A percentile compares a stretch with the other conserved stretches of the same genome.
Conservation (phyloP, 1,140 invertebrate species). For the Drosophila kanapiae region DNA sequence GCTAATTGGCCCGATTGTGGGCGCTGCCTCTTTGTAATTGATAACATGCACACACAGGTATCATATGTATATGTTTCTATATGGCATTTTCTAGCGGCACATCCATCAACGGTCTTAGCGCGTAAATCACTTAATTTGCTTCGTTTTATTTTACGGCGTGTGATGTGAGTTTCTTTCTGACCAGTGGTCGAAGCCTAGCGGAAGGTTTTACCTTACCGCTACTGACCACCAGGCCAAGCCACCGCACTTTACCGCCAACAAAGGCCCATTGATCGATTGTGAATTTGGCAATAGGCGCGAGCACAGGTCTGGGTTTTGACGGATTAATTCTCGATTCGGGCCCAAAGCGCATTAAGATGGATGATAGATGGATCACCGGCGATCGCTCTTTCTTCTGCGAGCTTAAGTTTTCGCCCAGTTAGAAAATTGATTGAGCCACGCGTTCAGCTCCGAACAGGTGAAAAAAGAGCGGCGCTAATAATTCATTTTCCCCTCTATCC, state of each 20-base stretch:
- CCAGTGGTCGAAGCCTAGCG: conserved; percentile 27
- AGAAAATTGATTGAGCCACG: conserved; percentile 78
- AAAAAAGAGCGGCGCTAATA: conserved; percentile 53
- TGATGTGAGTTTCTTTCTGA: conserved; percentile 13
- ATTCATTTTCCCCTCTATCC: conserved; percentile 49
- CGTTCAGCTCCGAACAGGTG: conserved; percentile 54
- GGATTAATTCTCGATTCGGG: conserved; percentile 80
- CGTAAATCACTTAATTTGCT: conserved; percentile 64
- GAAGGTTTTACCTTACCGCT: conserved; percentile 24
- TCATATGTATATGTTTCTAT: conserved; percentile 19
- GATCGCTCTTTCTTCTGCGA: conserved; percentile 65
- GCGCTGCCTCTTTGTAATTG: conserved; percentile 78
- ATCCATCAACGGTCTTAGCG: conserved; percentile 71
- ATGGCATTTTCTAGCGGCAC: conserved; percentile 58
- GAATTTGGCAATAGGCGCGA: conserved; percentile 71
- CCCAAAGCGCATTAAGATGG: conserved; percentile 76
- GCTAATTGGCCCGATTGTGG: conserved; percentile 67
- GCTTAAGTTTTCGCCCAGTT: conserved; percentile 72
- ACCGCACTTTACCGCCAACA: conserved; percentile 47
- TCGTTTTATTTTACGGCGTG: conserved; percentile 18
- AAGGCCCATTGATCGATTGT: conserved; percentile 73
- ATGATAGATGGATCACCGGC: conserved; percentile 72
- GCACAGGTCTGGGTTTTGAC: conserved; percentile 56
- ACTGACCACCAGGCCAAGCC: conserved; percentile 41
- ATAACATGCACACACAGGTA: conserved; percentile 44